Percentiles rank a stretch among this genome's conserved stretches.
phyloP scores from a whole-genome alignment of 2,797 vertebrate species.

The Rhabdomys pumilio region DNA sequence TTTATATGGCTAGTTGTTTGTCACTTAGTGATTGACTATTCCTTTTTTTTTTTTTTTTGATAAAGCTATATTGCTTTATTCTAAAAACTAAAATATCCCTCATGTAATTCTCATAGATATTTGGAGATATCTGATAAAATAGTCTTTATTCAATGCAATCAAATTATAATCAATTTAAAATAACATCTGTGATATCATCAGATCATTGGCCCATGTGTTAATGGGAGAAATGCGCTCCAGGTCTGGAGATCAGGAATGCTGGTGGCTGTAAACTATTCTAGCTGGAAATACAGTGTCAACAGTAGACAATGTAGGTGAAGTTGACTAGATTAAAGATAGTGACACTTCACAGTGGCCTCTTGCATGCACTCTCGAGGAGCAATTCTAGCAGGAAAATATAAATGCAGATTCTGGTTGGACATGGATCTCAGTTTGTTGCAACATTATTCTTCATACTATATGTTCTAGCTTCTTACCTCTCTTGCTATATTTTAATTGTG shows the following conservation, averaged over 20 bases:
- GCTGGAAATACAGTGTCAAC: neutral
- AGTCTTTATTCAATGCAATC: neutral
- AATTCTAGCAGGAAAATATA: neutral
- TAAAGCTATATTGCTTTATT: neutral
- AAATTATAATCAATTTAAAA: neutral
- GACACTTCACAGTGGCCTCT: neutral
- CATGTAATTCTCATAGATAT: neutral
- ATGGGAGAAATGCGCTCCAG: neutral
- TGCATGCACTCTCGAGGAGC: neutral
- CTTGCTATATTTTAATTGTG: conserved; percentile 46
- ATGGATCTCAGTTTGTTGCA: neutral
- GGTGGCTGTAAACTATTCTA: neutral
- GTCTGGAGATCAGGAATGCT: neutral
- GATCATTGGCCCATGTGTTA: neutral
- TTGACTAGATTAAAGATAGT: neutral
- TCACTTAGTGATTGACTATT: neutral
- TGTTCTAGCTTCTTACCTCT: neutral
- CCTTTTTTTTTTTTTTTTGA: neutral
- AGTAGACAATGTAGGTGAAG: neutral
- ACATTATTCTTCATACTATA: neutral
- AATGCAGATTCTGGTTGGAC: neutral
- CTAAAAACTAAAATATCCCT: neutral
- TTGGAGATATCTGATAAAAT: neutral
- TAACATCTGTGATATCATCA: neutral
- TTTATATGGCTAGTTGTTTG: neutral